phyloP scores from a whole-genome alignment of 2,797 vertebrate genomes.

The Prionace glauca region DNA sequence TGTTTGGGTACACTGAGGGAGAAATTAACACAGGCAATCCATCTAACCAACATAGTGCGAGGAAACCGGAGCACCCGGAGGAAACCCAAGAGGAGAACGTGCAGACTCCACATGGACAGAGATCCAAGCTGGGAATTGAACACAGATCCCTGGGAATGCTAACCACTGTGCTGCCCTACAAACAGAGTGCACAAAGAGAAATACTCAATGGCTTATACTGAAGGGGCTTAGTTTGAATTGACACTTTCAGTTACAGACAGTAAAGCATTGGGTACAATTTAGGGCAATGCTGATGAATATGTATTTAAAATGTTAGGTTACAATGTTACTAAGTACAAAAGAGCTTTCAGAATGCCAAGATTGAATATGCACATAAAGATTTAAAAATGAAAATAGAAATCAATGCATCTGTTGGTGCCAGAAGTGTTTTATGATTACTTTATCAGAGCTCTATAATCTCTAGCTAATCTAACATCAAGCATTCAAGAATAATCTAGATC shows the following conservation, averaged over 20 bases:
- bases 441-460: slow-evolving; percentile 26
- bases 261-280: background rate
- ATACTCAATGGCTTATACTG: background rate
- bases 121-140: too few species aligned
- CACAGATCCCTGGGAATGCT: too few species aligned
- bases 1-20: too few species aligned
- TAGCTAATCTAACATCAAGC: slow-evolving; percentile 20
- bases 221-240: background rate
- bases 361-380: background rate
- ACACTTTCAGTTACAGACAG: background rate
- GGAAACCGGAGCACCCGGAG: too few species aligned
- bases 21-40: too few species aligned
- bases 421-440: slow-evolving; percentile 29
- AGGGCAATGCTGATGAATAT: background rate
- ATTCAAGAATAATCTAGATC: slow-evolving; percentile 35
- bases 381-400: slow-evolving; percentile 18
- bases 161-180: background rate
- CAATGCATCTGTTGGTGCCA: slow-evolving; percentile 11
- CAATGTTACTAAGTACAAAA: background rate
- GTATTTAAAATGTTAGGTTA: background rate
- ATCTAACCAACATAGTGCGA: too few species aligned
- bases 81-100: too few species aligned
- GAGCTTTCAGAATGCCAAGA: background rate
- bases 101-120: too few species aligned
- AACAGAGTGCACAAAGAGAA: background rate